A percentile compares a stretch with the other conserved stretches of the same genome.
These are phyloP conservation scores for Drosophila mojavensis DNA, from an alignment of 1,140 invertebrate species.

Conservation along the genomic window DNA sequence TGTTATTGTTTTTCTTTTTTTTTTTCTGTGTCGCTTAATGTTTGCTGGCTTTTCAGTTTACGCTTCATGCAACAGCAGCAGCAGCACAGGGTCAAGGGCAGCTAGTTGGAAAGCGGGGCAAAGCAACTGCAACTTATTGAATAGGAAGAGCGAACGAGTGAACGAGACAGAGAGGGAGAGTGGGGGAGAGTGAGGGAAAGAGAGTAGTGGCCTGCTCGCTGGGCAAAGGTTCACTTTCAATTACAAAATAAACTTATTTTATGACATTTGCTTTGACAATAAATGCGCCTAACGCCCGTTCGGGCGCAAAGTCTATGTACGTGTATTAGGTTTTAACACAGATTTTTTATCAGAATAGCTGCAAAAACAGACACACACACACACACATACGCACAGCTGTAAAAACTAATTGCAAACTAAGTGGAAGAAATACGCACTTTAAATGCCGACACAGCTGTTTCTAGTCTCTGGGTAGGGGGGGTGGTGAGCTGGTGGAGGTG, in stretches of 20 bases:
- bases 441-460: slow-evolving; percentile 22
- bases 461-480: no score
- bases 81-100: slow-evolving; percentile 67
- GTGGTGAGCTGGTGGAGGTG: neutral
- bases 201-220: neutral
- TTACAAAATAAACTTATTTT: slow-evolving; percentile 45
- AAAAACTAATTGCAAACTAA: slow-evolving; percentile 42
- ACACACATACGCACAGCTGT: slow-evolving; percentile 25
- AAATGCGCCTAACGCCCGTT: slow-evolving; percentile 30
- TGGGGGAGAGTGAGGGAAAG: neutral
- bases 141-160: neutral
- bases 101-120: slow-evolving; percentile 20
- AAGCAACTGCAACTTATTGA: slow-evolving; percentile 1
- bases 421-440: slow-evolving; percentile 8
- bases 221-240: slow-evolving; percentile 46
- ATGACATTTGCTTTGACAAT: slow-evolving; percentile 28
- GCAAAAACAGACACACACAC: no score
- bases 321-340: slow-evolving; percentile 53
- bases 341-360: slow-evolving; percentile 60
- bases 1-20: slow-evolving; percentile 10
- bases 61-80: slow-evolving; percentile 35
- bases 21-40: slow-evolving; percentile 6
- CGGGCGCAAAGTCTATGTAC: slow-evolving; percentile 61
- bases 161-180: neutral
- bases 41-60: slow-evolving; percentile 44